Evolutionary conservation across 2,797 vertebrate genomes (phyloP).

Genomic region (Myoxocephalus aenaeus): DNA sequence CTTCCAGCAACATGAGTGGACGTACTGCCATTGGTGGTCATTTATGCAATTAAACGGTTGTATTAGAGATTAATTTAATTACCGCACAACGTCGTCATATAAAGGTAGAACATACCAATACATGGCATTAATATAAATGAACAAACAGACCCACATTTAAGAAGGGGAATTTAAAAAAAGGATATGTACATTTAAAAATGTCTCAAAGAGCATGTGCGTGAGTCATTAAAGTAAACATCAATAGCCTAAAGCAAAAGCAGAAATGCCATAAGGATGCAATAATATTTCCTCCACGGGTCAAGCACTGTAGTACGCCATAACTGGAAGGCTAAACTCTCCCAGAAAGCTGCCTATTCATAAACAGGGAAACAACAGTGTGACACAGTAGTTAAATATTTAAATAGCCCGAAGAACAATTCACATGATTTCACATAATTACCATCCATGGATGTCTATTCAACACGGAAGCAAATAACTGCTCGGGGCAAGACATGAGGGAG

Average conservation of each 20-base stretch:
- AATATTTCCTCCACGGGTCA: constrained; percentile 48
- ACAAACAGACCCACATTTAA: background rate
- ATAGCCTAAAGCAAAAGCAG: constrained; percentile 46
- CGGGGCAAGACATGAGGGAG: constrained; percentile 16
- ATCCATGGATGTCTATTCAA: constrained; percentile 50
- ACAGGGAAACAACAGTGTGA: constrained; percentile 40
- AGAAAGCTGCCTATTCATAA: constrained; percentile 42
- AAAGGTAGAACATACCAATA: background rate
- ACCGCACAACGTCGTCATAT: background rate
- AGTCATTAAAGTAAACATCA: constrained; percentile 58
- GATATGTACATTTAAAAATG: background rate
- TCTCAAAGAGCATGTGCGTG: constrained; percentile 34
- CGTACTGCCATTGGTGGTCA: background rate
- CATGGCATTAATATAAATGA: background rate
- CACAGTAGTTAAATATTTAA: constrained; percentile 43
- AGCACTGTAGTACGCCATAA: constrained; percentile 37
- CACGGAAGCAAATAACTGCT: constrained; percentile 37
- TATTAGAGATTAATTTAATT: background rate
- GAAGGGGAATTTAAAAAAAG: background rate
- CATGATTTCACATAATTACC: constrained; percentile 64
- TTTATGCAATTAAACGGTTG: constrained; percentile 3
- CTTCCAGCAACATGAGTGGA: background rate
- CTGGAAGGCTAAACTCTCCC: constrained; percentile 47
- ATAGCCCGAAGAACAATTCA: constrained; percentile 52
- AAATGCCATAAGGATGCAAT: constrained; percentile 49